A percentile compares a stretch with the other conserved stretches of the same genome.
phyloP scores from a whole-genome alignment of 1,140 invertebrate genomes.

The Caerostris extrusa region DNA sequence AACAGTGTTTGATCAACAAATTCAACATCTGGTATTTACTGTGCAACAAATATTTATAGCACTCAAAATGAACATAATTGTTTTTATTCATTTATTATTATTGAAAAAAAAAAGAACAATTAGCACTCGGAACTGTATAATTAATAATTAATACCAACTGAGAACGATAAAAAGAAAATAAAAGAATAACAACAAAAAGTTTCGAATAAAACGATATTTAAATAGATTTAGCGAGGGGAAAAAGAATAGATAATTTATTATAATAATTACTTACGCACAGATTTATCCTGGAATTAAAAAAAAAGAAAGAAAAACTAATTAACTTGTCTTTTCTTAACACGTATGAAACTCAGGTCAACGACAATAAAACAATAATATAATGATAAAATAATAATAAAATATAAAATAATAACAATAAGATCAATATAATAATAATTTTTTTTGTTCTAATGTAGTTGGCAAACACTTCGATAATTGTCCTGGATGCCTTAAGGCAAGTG shows the following conservation, averaged over 20 bases:
- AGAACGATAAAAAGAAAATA: background rate
- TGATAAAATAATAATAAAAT: too few relatives aligned
- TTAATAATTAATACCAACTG: background rate
- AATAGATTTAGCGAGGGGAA: background rate
- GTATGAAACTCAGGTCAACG: background rate
- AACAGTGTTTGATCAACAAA: too few relatives aligned
- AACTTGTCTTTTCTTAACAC: background rate
- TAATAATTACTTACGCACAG: slow-evolving; percentile 13
- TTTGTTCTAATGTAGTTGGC: too few relatives aligned
- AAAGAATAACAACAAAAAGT: background rate
- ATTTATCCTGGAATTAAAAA: background rate
- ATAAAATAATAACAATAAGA: too few relatives aligned
- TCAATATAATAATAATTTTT: too few relatives aligned
- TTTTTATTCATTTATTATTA: too few relatives aligned
- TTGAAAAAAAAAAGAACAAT: background rate
- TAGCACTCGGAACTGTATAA: background rate
- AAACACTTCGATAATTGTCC: too few relatives aligned
- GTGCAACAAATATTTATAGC: too few relatives aligned
- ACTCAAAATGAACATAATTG: too few relatives aligned
- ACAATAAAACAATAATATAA: too few relatives aligned
- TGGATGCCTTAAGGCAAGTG: too few relatives aligned
- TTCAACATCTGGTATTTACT: too few relatives aligned
- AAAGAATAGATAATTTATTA: slow-evolving; percentile 28
- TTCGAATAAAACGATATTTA: slow-evolving; percentile 21
- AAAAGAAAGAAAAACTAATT: background rate